phyloP scores from a whole-genome alignment of 92 coral and sea anemone species.

The Bergia puertoricense region DNA sequence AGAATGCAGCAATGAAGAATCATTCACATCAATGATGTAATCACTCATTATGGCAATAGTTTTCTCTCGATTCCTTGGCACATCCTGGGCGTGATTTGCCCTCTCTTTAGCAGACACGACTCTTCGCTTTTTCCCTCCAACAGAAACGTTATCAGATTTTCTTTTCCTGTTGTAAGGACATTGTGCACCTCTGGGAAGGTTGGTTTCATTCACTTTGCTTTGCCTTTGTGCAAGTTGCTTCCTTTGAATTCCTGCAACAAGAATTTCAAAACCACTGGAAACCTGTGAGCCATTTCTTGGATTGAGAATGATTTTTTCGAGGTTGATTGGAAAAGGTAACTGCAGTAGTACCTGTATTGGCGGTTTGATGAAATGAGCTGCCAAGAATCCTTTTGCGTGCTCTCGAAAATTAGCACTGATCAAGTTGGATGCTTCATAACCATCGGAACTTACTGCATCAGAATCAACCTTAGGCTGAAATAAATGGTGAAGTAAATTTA shows the following conservation, averaged over 20 bases:
- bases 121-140: not conserved
- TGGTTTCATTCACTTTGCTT: not conserved
- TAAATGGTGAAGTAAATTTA: conserved; percentile 74
- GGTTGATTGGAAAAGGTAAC: conserved; percentile 81
- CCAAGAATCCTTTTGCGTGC: conserved; percentile 79
- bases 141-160: conserved; percentile 8
- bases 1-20: conserved; percentile 39
- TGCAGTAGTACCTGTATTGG: conserved; percentile 75
- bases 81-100: not conserved
- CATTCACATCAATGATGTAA: not conserved
- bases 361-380: conserved; percentile 90
- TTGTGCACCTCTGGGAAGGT: not conserved
- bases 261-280: conserved; percentile 82
- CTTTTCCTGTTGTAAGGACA: not conserved
- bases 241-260: conserved; percentile 70
- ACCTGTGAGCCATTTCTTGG: conserved; percentile 94
- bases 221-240: conserved; percentile 7
- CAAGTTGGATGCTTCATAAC: conserved; percentile 77
- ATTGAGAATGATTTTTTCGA: conserved; percentile 75
- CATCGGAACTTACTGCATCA: conserved; percentile 84
- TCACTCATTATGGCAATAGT: not conserved
- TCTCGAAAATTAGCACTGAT: conserved; percentile 66
- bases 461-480: conserved; percentile 74
- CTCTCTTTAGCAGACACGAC: not conserved
- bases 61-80: conserved; percentile 11